Evolutionary conservation across 2,888 invertebrate genomes (phyloP).

Genomic region (Galeopsomyia nigrocyanea): DNA sequence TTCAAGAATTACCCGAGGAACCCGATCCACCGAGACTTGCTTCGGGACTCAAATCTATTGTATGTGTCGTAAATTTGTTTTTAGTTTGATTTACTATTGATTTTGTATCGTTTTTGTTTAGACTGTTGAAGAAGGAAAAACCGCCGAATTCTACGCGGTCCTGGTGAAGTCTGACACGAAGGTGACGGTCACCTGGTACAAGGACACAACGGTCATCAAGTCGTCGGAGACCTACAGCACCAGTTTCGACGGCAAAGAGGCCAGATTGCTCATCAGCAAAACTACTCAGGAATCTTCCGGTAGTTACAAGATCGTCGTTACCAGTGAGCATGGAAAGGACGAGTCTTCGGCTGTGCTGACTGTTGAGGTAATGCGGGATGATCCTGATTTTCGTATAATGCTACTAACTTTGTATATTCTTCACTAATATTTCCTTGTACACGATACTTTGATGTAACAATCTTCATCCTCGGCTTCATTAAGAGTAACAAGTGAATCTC

Average conservation of each 20-base stretch:
- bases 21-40: conserved; percentile 86
- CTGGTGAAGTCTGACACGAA: conserved; percentile 84
- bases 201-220: conserved; percentile 80
- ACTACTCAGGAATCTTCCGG: conserved; percentile 82
- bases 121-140: conserved; percentile 80
- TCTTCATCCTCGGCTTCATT: conserved; percentile 10
- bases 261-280: conserved; percentile 84
- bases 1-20: conserved; percentile 85
- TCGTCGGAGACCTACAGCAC: conserved; percentile 84
- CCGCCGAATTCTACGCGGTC: conserved; percentile 83
- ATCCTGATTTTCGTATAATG: background rate
- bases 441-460: background rate
- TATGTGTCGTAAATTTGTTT: conserved; percentile 68
- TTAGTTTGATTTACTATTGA: background rate
- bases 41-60: conserved; percentile 82
- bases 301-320: conserved; percentile 87
- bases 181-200: conserved; percentile 88
- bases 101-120: conserved; percentile 64
- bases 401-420: background rate
- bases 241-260: conserved; percentile 86
- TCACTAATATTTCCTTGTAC: conserved; percentile 7
- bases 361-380: conserved; percentile 70
- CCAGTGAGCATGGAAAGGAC: conserved; percentile 92
- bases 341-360: conserved; percentile 89
- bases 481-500: background rate